phyloP scores from a whole-genome alignment of 2,113 vertebrate genomes.

The Psittacara wagleri region DNA sequence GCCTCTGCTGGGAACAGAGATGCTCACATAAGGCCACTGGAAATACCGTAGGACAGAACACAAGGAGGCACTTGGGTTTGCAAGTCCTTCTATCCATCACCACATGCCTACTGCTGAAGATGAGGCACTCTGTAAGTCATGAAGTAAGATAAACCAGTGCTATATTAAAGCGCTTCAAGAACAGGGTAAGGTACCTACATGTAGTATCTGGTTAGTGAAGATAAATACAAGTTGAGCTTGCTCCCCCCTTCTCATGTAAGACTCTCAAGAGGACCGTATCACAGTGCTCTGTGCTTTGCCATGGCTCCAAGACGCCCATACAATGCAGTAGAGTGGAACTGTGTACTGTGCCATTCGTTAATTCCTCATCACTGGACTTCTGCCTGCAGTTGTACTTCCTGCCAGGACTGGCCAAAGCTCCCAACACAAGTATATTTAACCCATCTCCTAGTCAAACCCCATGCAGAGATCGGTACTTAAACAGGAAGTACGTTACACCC shows the following conservation, averaged over 20 bases:
- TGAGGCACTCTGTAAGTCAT: not conserved
- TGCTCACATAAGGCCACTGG: slow-evolving; percentile 46
- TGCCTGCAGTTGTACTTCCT: not conserved
- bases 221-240: not conserved
- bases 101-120: not conserved
- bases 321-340: not conserved
- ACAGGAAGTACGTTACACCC: not conserved
- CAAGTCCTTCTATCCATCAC: slow-evolving; percentile 3
- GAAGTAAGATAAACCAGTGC: slow-evolving; percentile 9
- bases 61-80: slow-evolving; percentile 67
- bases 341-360: not conserved
- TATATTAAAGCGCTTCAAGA: not conserved
- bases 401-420: not conserved
- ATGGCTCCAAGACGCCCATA: not conserved
- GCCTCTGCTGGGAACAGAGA: slow-evolving; percentile 34
- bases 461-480: not conserved
- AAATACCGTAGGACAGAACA: slow-evolving; percentile 42
- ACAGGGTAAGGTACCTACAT: not conserved
- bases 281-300: slow-evolving; percentile 42
- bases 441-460: not conserved
- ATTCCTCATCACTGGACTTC: not conserved
- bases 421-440: not conserved
- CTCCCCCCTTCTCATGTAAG: not conserved
- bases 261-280: not conserved
- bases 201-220: not conserved